phyloP scores from a whole-genome alignment of 1,140 invertebrate species.

The Trypoxylus dichotomus region DNA sequence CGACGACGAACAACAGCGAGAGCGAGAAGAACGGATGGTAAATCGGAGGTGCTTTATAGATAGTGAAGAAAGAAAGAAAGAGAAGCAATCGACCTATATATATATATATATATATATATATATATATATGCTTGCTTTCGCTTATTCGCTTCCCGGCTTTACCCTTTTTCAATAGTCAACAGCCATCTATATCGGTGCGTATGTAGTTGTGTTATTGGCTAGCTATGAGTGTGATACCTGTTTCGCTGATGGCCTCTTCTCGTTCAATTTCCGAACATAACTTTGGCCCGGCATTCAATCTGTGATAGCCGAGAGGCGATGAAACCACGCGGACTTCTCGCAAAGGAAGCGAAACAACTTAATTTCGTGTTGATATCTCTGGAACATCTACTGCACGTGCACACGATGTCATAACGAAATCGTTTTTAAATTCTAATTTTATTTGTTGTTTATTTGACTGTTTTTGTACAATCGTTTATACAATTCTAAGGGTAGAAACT shows the following conservation, averaged over 20 bases:
- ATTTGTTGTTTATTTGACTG: too few species aligned
- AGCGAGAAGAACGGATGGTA: neutral
- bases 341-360: neutral
- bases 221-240: neutral
- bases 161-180: neutral
- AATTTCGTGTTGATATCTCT: neutral
- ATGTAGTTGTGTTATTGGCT: neutral
- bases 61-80: neutral
- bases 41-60: neutral
- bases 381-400: neutral
- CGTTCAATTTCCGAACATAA: neutral
- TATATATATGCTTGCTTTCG: too few species aligned
- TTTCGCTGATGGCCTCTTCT: neutral
- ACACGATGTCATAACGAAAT: too few species aligned
- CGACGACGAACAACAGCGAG: neutral
- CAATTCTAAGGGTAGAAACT: too few species aligned
- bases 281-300: neutral
- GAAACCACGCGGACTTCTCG: neutral
- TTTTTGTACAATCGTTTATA: too few species aligned
- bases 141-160: neutral
- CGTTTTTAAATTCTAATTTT: too few species aligned
- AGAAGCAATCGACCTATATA: neutral
- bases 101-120: too few species aligned
- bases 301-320: neutral
- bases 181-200: neutral